These are phyloP conservation scores for Phasia obesa DNA, from an alignment of 2,888 invertebrate species.

Conservation along the genomic window DNA sequence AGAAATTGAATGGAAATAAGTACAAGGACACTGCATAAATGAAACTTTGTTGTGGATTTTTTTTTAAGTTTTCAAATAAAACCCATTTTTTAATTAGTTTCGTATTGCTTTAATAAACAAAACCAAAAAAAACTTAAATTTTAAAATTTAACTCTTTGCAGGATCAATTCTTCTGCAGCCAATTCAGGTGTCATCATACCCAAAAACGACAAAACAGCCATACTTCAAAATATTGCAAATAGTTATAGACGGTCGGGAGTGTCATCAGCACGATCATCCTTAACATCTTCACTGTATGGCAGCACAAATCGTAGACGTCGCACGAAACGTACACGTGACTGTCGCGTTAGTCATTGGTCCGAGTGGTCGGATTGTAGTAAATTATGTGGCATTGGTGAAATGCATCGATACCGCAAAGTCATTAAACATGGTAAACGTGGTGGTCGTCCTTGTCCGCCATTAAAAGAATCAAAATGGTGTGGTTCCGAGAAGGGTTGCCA, in stretches of 20 bases:
- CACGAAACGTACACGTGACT: constrained; percentile 86
- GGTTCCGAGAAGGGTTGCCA: constrained; percentile 89
- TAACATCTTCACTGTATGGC: constrained; percentile 77
- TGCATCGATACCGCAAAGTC: constrained; percentile 90
- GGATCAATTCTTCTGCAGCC: constrained; percentile 75
- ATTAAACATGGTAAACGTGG: constrained; percentile 90
- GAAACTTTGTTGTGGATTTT: constrained; percentile 5
- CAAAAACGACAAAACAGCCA: constrained; percentile 87
- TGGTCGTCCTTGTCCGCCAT: constrained; percentile 91
- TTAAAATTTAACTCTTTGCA: constrained; percentile 66
- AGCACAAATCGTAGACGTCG: constrained; percentile 80
- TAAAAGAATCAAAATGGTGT: constrained; percentile 94
- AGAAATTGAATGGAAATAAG: constrained; percentile 9
- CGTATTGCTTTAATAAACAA: neutral
- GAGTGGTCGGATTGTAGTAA: constrained; percentile 94
- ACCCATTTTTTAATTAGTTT: constrained; percentile 5
- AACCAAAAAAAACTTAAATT: neutral
- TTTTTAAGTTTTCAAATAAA: neutral
- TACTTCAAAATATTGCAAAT: constrained; percentile 88
- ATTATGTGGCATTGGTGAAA: constrained; percentile 94
- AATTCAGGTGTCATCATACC: constrained; percentile 76
- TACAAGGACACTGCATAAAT: constrained; percentile 5
- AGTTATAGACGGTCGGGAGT: constrained; percentile 83
- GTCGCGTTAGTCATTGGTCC: constrained; percentile 93
- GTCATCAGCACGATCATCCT: constrained; percentile 79